Evolutionary conservation across 2,797 vertebrate species (phyloP).

Genomic region (Clarias laeviceps): DNA sequence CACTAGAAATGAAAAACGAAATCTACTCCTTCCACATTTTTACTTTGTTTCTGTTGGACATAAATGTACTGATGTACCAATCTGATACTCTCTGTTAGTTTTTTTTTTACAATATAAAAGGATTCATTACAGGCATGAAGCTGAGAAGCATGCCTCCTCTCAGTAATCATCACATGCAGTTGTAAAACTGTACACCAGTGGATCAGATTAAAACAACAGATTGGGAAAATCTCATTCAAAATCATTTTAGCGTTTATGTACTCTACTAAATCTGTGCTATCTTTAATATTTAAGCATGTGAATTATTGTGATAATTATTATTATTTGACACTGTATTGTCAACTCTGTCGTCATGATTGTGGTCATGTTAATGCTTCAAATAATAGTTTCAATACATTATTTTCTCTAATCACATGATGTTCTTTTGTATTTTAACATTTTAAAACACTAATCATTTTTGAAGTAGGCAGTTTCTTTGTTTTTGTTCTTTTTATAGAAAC

Average conservation of each 20-base stretch:
- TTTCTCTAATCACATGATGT: not conserved
- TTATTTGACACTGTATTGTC: not conserved
- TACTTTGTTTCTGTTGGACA: no score
- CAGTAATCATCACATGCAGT: not conserved
- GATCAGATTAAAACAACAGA: not conserved
- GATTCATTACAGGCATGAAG: not conserved
- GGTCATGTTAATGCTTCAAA: not conserved
- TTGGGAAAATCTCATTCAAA: not conserved
- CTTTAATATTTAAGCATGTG: conserved; percentile 12
- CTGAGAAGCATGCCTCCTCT: not conserved
- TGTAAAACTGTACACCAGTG: not conserved
- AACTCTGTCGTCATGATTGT: not conserved
- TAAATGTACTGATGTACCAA: not conserved
- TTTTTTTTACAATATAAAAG: not conserved
- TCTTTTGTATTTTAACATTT: not conserved
- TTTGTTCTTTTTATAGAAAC: not conserved
- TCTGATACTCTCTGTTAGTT: not conserved
- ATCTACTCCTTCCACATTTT: not conserved
- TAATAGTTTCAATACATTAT: not conserved
- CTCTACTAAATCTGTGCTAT: not conserved
- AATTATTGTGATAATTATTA: not conserved
- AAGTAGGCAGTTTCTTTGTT: not conserved
- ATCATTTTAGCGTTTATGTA: not conserved
- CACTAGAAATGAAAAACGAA: not conserved
- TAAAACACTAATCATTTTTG: not conserved